These are phyloP conservation scores for Drosophila quinaria DNA, from an alignment of 2,888 invertebrate species.

Conservation along the genomic window DNA sequence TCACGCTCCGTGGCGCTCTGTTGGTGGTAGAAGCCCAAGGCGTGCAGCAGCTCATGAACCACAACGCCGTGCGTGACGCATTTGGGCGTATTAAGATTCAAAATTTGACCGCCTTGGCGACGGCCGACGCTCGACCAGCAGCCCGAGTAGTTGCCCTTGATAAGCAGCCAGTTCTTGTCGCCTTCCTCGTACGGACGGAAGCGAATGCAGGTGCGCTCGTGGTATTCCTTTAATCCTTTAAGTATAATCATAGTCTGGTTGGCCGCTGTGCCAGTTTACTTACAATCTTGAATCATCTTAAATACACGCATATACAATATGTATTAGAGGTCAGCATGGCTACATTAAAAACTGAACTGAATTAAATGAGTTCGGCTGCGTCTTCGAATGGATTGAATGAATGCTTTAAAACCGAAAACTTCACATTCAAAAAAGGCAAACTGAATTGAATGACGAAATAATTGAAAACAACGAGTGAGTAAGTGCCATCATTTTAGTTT, in stretches of 20 bases:
- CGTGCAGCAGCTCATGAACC: conserved; percentile 92
- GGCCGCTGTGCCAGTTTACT: conserved; percentile 78
- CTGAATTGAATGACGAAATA: no score
- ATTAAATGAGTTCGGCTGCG: no score
- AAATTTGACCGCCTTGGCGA: conserved; percentile 88
- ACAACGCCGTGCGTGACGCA: conserved; percentile 89
- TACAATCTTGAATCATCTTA: conserved; percentile 28
- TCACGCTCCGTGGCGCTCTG: conserved; percentile 93
- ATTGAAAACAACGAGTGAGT: no score
- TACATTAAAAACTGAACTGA: no score
- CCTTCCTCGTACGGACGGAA: conserved; percentile 88
- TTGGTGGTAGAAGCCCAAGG: conserved; percentile 93
- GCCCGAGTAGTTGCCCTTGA: conserved; percentile 87
- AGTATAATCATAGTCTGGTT: conserved; percentile 86
- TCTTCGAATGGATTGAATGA: no score
- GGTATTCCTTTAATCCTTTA: conserved; percentile 88
- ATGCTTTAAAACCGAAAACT: no score
- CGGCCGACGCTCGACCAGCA: conserved; percentile 90
- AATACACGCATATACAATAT: not conserved
- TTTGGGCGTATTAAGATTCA: conserved; percentile 87
- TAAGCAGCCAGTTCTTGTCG: conserved; percentile 87
- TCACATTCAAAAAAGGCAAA: no score
- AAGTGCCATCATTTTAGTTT: no score
- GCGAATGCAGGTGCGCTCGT: conserved; percentile 88
- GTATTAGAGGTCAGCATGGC: no score